phyloP scores from a whole-genome alignment of 2,113 vertebrate species.

The Porphyrio hochstetteri region DNA sequence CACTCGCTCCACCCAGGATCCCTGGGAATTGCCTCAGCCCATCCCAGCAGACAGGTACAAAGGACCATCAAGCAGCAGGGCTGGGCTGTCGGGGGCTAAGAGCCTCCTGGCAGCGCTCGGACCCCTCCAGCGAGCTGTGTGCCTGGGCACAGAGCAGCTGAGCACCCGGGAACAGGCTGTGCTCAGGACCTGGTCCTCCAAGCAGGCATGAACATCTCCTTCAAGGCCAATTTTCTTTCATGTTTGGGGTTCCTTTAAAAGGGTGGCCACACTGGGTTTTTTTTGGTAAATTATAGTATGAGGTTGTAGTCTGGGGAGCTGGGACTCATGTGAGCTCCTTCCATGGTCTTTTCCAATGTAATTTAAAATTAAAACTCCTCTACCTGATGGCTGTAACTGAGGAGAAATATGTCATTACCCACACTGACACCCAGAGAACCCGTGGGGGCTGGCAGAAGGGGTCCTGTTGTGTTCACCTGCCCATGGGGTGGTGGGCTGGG shows the following conservation, averaged over 20 bases:
- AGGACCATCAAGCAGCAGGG: no score
- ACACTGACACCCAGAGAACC: not conserved
- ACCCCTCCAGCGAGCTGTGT: not conserved
- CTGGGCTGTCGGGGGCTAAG: no score
- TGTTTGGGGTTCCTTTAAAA: not conserved
- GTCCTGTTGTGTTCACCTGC: rapidly evolving
- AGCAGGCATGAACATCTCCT: rapidly evolving
- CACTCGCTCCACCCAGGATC: not conserved
- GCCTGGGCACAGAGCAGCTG: rapidly evolving
- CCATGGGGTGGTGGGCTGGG: rapidly evolving
- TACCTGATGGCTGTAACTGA: not conserved
- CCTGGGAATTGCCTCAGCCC: rapidly evolving
- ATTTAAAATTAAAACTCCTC: conserved; percentile 44
- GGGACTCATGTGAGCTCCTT: conserved; percentile 23
- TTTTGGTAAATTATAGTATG: conserved; percentile 17
- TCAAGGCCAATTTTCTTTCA: rapidly evolving
- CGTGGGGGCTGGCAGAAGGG: not conserved
- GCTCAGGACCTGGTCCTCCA: not conserved
- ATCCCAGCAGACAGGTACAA: rapidly evolving
- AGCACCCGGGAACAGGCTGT: not conserved
- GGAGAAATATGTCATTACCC: not conserved
- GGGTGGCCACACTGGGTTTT: not conserved
- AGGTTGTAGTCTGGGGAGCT: conserved; percentile 35
- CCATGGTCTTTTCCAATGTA: not conserved
- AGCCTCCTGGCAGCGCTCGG: not conserved